These are phyloP conservation scores for Bucco capensis DNA, from an alignment of 2,113 vertebrate genomes.

Conservation along the genomic window DNA sequence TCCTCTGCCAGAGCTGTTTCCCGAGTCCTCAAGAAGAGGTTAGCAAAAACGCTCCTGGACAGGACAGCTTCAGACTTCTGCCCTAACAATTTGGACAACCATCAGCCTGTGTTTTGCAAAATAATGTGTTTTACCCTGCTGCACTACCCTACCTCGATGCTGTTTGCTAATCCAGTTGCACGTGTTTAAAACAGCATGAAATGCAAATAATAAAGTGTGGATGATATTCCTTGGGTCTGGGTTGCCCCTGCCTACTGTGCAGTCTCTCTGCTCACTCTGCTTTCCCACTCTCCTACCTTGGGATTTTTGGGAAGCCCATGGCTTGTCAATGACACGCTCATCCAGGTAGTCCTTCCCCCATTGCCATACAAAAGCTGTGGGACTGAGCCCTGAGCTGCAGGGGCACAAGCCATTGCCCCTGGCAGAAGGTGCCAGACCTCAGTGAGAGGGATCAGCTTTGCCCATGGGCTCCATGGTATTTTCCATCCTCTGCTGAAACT, in stretches of 20 bases:
- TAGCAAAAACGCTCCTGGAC: not conserved
- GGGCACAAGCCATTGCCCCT: rapidly evolving
- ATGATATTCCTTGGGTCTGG: not conserved
- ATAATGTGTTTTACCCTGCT: not conserved
- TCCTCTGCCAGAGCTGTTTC: not conserved
- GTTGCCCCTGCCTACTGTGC: not conserved
- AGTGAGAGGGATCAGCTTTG: rapidly evolving
- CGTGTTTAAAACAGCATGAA: rapidly evolving
- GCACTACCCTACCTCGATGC: not conserved
- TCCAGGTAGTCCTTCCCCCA: not conserved
- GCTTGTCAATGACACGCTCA: not conserved
- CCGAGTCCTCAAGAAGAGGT: not conserved
- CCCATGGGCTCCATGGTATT: not conserved
- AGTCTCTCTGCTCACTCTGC: not conserved
- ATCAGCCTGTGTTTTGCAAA: not conserved
- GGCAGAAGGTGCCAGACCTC: not conserved
- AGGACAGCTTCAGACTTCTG: not conserved
- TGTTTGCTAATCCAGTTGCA: not conserved
- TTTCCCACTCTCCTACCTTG: rapidly evolving
- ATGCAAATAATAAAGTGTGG: not conserved
- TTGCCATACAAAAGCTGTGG: not conserved
- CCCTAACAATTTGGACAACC: not conserved
- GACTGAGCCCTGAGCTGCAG: not conserved
- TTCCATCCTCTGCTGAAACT: not conserved
- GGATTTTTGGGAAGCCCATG: not conserved